Conservation (phyloP, 2,888 invertebrate species). For the Drosophila yooni region DNA sequence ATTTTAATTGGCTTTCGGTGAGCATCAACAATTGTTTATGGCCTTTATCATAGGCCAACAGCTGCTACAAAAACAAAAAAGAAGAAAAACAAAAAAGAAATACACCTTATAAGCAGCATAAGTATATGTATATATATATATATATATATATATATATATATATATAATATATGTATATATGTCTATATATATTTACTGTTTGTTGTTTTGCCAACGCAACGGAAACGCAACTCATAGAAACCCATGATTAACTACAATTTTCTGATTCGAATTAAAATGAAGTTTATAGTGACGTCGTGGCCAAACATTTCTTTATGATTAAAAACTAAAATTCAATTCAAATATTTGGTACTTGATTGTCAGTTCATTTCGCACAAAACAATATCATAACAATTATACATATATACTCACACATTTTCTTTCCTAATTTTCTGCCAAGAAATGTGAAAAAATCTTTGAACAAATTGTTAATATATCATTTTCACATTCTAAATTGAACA, state of each 20-base stretch:
- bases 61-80: constrained; percentile 45
- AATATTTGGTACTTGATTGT: constrained; percentile 14
- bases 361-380: constrained; percentile 6
- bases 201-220: constrained; percentile 20
- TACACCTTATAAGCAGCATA: constrained; percentile 17
- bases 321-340: neutral
- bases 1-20: constrained; percentile 73
- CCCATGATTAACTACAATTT: neutral
- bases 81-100: neutral
- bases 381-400: constrained; percentile 3
- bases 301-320: neutral
- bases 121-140: neutral
- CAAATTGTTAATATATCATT: neutral
- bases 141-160: neutral
- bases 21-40: constrained; percentile 68
- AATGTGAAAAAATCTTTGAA: neutral
- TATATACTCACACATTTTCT: neutral
- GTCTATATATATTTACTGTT: neutral
- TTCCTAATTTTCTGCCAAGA: neutral
- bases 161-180: neutral
- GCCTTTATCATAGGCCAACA: constrained; percentile 47
- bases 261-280: neutral
- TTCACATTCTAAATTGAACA: neutral
- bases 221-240: constrained; percentile 35
- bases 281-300: neutral